A percentile compares a stretch with the other conserved stretches of the same genome.
Conservation (phyloP, 1,140 invertebrate genomes). For the Drosophila sechellia region DNA sequence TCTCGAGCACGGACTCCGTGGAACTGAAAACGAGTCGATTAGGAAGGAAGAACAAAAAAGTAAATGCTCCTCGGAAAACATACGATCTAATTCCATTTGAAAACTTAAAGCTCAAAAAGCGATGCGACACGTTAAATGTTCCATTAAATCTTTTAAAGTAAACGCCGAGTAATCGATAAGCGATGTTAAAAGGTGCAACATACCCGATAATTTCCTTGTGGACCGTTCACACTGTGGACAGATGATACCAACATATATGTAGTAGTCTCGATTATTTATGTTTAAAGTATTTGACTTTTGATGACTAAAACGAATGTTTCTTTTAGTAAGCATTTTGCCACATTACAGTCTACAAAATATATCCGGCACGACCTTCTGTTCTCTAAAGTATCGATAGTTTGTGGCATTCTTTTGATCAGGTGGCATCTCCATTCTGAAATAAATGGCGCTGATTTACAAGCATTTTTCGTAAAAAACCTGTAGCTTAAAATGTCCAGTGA, state of each 20-base stretch:
- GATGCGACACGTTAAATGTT: background rate
- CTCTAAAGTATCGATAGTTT: constrained; percentile 8
- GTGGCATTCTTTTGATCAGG: background rate
- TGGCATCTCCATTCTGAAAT: constrained; percentile 14
- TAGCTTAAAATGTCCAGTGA: constrained; percentile 39
- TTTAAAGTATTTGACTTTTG: no score
- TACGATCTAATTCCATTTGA: constrained; percentile 9
- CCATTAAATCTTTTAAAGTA: background rate
- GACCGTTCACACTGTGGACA: background rate
- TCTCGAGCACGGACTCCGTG: background rate
- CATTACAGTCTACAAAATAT: no score
- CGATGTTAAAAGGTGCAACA: background rate
- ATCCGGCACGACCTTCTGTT: no score
- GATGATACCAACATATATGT: no score
- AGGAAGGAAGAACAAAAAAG: background rate
- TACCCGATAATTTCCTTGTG: background rate
- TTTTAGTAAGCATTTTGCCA: no score
- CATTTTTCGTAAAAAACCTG: constrained; percentile 4
- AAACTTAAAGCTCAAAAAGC: background rate
- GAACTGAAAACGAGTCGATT: background rate
- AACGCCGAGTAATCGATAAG: background rate
- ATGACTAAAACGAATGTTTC: no score
- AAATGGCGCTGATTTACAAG: constrained; percentile 39
- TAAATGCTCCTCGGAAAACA: background rate
- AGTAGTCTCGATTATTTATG: no score